Conservation (phyloP, 2,797 vertebrate genomes). For the Serranus cabrilla region DNA sequence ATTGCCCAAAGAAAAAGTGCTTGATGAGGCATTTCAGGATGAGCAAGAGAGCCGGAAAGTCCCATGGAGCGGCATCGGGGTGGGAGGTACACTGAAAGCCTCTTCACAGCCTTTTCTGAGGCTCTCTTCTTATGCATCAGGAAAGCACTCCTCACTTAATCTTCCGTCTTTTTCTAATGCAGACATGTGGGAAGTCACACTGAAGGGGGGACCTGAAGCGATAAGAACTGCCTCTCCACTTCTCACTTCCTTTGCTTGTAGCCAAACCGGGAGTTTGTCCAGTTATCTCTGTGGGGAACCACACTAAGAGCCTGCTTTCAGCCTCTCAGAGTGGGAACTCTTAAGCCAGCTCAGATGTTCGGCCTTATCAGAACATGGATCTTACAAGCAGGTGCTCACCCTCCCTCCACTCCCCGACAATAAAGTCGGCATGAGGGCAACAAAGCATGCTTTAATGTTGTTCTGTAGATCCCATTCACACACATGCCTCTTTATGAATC, state of each 20-base stretch:
- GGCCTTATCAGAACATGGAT: conserved; percentile 10
- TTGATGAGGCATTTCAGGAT: conserved; percentile 48
- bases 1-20: conserved; percentile 39
- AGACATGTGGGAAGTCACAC: conserved; percentile 31
- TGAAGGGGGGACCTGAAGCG: conserved; percentile 40
- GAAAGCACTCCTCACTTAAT: conserved; percentile 22
- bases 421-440: background rate
- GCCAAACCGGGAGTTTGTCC: conserved; percentile 38
- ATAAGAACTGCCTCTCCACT: conserved; percentile 57
- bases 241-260: conserved; percentile 39
- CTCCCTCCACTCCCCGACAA: background rate
- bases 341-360: conserved; percentile 31
- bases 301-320: conserved; percentile 45
- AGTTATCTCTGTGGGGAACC: conserved; percentile 53
- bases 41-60: conserved; percentile 11
- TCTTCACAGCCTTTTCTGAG: conserved; percentile 53
- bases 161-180: conserved; percentile 27
- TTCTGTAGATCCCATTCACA: conserved; percentile 8
- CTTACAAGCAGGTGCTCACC: conserved; percentile 20
- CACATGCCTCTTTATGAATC: conserved; percentile 21
- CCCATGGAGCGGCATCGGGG: conserved; percentile 29
- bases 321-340: conserved; percentile 30
- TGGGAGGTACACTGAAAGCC: conserved; percentile 36
- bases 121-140: conserved; percentile 10
- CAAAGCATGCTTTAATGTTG: background rate